Evolutionary conservation across 1,140 invertebrate genomes (phyloP).

Genomic region (Heliconius hermathena): DNA sequence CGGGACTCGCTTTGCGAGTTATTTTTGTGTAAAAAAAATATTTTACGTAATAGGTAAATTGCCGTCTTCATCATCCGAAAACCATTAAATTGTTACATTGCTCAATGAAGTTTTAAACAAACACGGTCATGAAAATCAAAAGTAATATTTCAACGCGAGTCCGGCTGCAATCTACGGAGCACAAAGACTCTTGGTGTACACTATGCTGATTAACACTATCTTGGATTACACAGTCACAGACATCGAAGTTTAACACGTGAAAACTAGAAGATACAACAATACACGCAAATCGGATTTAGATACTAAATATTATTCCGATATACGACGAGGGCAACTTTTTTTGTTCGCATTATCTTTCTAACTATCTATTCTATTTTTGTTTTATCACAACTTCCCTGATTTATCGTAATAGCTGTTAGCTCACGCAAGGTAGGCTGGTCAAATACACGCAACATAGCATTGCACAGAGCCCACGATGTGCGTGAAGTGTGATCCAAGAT

Average conservation of each 20-base stretch:
- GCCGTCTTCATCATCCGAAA: not conserved
- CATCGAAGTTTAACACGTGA: constrained; percentile 53
- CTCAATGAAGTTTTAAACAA: constrained; percentile 24
- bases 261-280: constrained; percentile 38
- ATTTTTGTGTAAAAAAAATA: not conserved
- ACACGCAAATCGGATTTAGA: constrained; percentile 27
- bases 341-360: constrained; percentile 64
- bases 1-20: constrained; percentile 69
- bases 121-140: constrained; percentile 16
- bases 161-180: constrained; percentile 81
- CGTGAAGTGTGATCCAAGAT: constrained; percentile 81
- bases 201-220: constrained; percentile 80
- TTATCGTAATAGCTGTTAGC: constrained; percentile 38
- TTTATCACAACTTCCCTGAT: constrained; percentile 52
- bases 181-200: constrained; percentile 83
- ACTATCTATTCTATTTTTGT: constrained; percentile 73
- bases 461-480: constrained; percentile 71
- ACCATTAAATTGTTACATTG: constrained; percentile 16
- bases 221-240: constrained; percentile 81
- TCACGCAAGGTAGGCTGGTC: constrained; percentile 70
- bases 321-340: constrained; percentile 48
- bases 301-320: constrained; percentile 39
- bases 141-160: constrained; percentile 53
- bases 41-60: not conserved
- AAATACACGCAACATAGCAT: constrained; percentile 79